phyloP scores from a whole-genome alignment of 2,888 invertebrate species.

The Caenorhabditis sp. region DNA sequence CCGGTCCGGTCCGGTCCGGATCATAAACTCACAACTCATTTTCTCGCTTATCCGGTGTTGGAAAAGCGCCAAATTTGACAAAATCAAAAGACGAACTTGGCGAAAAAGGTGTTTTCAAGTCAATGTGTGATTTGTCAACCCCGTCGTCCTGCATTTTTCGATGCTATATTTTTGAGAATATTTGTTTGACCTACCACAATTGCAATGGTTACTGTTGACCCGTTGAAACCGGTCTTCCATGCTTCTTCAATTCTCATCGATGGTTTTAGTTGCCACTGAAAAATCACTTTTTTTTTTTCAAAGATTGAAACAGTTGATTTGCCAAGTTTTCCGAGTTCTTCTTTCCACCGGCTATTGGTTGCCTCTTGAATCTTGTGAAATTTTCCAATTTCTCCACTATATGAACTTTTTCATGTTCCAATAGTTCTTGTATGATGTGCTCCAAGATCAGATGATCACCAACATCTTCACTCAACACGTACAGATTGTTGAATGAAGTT shows the following conservation, averaged over 20 bases:
- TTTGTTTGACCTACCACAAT: slow-evolving; percentile 92
- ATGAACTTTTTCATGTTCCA: slow-evolving; percentile 20
- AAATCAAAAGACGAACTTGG: slow-evolving; percentile 72
- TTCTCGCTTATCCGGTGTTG: slow-evolving; percentile 15
- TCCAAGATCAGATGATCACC: slow-evolving; percentile 16
- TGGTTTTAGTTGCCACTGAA: slow-evolving; percentile 37
- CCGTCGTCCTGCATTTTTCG: slow-evolving; percentile 55
- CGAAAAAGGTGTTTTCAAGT: slow-evolving; percentile 72
- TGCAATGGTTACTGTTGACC: slow-evolving; percentile 91
- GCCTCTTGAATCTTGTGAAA: slow-evolving; percentile 23
- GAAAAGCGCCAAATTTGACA: slow-evolving; percentile 29
- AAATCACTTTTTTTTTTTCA: not conserved
- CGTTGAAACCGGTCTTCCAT: slow-evolving; percentile 92
- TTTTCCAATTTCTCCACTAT: slow-evolving; percentile 22
- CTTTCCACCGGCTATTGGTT: not conserved
- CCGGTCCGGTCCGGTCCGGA: too few species aligned
- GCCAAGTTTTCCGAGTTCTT: slow-evolving; percentile 18
- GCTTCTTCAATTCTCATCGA: slow-evolving; percentile 90
- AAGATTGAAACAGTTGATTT: slow-evolving; percentile 4
- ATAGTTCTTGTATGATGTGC: slow-evolving; percentile 24
- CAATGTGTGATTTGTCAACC: slow-evolving; percentile 72
- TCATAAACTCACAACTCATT: slow-evolving; percentile 9
- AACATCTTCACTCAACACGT: not conserved
- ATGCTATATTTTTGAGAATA: too few species aligned
- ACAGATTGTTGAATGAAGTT: slow-evolving; percentile 15